Base-by-base conservation (phyloP, 1,140 invertebrate species). In the Zaprionus ornatus region DNA sequence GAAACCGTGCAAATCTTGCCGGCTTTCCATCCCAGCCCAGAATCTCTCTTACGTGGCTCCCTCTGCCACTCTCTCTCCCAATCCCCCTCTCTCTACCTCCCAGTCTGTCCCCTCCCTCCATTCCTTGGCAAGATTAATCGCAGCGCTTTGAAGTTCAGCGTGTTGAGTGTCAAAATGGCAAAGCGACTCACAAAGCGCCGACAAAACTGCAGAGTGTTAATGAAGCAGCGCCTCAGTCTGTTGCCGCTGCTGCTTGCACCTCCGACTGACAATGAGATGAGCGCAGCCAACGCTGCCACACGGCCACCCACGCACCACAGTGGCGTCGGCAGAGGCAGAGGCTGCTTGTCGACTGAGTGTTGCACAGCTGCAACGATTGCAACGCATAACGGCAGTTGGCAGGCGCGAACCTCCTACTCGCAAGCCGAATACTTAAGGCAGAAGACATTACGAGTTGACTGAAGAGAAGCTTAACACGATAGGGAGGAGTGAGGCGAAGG, bases 141-240 rank as follows among this genome's bases (percentile, higher is more conserved):
- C 80, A 63, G 48, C 52, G 65, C 80, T 82, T 82, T 82, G 75
- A 82, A 82, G 80, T 82, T 61, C 52, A 64, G 52, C 68, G 68
- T 56, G 61, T 56, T 71, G 67, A 71, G 61, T 71, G 60, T 63
- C 68, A 54, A 71, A 63, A 48, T 48, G 70, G 68, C 75, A 45
- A 45, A 45, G 40, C 40, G n/a, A 17, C 40, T 45, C 40, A 83
- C 76, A 82, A 76, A 82, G 69, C 56, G 60, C 15, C 55, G 48
- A 35, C 48, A 50, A 48, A 19, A 78, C 48, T 32, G 25, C 45
- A 32, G 73, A 80, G 81, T 80, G 81, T 84, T 84, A 83, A 83
- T 83, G 81, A 83, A 83, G 80, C 72, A 54, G 71, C 71, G 45
- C 45, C n/a, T 19, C 45, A 32, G 27, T 29, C 27, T 29, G 45